Evolutionary conservation across 2,113 vertebrate species (phyloP).

Genomic region (Pseudorhombus dupliciocellatus): DNA sequence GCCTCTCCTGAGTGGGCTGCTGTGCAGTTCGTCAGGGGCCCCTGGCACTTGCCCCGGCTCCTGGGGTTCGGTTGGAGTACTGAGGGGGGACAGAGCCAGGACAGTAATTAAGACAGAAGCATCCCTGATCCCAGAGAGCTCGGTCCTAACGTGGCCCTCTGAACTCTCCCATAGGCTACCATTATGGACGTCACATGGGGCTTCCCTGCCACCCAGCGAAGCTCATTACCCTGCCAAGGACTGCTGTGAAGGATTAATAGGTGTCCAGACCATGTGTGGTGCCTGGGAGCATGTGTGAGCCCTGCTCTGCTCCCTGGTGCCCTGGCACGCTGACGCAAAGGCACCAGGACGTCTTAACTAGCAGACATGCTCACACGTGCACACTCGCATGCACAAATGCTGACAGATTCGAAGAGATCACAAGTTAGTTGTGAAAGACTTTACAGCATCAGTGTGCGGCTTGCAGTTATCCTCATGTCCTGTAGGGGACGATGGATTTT

Average conservation of each 20-base stretch:
- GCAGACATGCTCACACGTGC: constrained; percentile 26
- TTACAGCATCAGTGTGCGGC: neutral
- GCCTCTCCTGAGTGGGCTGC: constrained; percentile 19
- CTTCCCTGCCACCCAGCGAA: constrained; percentile 70
- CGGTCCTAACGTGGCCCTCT: constrained; percentile 61
- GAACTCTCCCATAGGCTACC: constrained; percentile 62
- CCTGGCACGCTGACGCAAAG: constrained; percentile 47
- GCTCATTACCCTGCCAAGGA: constrained; percentile 82
- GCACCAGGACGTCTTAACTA: constrained; percentile 38
- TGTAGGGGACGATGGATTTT: neutral
- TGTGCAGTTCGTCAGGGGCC: constrained; percentile 28
- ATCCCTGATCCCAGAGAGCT: constrained; percentile 57
- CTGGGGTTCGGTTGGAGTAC: constrained; percentile 46
- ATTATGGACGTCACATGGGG: constrained; percentile 65
- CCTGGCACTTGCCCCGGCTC: constrained; percentile 43
- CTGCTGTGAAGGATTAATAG: constrained; percentile 81
- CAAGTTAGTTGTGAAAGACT: constrained; percentile 14
- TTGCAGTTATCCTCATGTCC: neutral
- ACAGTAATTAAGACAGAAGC: constrained; percentile 78
- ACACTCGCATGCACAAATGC: constrained; percentile 3
- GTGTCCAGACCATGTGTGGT: constrained; percentile 60
- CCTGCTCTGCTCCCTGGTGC: constrained; percentile 58
- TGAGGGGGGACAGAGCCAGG: constrained; percentile 45
- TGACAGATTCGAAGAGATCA: constrained; percentile 6
- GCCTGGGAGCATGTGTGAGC: constrained; percentile 52